These are phyloP conservation scores for Dicentrarchus labrax DNA, from an alignment of 2,113 vertebrate species.

Conservation along the genomic window DNA sequence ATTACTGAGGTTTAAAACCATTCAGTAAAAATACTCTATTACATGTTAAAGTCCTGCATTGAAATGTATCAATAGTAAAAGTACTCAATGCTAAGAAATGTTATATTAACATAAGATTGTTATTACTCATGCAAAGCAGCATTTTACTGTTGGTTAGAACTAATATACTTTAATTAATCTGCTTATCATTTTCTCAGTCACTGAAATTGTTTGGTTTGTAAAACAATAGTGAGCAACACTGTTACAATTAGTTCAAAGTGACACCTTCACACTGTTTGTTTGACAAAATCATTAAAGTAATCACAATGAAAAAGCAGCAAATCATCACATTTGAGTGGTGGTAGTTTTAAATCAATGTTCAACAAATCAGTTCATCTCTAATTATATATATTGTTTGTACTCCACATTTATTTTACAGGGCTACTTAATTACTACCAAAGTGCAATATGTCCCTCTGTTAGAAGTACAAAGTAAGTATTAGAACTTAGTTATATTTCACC, in stretches of 20 bases:
- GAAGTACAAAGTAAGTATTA: background rate
- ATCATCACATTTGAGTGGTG: too few species aligned
- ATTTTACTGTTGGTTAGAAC: background rate
- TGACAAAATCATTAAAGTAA: background rate
- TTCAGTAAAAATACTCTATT: too few species aligned
- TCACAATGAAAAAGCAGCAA: too few species aligned
- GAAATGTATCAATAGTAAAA: background rate
- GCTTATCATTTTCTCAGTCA: background rate
- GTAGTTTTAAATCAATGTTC: too few species aligned
- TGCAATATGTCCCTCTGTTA: background rate
- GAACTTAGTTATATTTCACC: background rate
- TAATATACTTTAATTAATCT: background rate
- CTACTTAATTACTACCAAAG: too few species aligned
- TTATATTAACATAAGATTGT: background rate
- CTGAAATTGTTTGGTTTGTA: background rate
- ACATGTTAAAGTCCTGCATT: too few species aligned
- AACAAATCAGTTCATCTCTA: too few species aligned
- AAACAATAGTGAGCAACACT: too few species aligned
- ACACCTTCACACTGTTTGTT: background rate
- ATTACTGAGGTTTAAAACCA: too few species aligned
- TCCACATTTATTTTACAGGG: too few species aligned
- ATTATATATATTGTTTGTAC: too few species aligned
- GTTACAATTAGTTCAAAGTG: background rate
- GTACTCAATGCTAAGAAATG: background rate
- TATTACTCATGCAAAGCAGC: background rate